Base-by-base conservation (phyloP, 2,888 invertebrate genomes). In the Cheilosia pagana region DNA sequence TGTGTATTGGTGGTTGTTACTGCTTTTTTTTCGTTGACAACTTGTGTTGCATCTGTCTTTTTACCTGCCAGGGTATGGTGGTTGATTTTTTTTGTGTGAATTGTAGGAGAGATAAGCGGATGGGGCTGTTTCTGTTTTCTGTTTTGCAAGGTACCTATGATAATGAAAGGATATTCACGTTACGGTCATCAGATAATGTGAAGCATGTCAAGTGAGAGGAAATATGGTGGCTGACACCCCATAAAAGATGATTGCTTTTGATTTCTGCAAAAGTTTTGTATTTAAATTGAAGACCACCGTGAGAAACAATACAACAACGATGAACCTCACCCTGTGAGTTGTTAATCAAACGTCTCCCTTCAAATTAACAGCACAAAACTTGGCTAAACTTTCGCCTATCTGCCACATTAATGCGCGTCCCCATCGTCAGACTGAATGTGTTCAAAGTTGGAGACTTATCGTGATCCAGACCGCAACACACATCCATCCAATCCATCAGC, bases 31-130 rank as follows among this genome's bases (percentile, higher is more conserved):
- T 41, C 43, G 31, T 53, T 60, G 59, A 52, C 62, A 63, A n/a
- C 55, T 21, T 62, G 35, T 53, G 60, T 71, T 45, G 63, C 21
- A 43, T 8, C 8, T 43, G 45, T 23, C 21, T 70, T 25, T 28
- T 50, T 60, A 50, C 70, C 52, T 62, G 62, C 74, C 50, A 75
- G 70, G 57, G 48, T 43, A 62, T 35, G 12, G 62, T 28, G 12
- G 41, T 8, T 7, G 43, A 31, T 39, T 19, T 19, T 65, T 52
- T 65, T 57, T 23, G 55, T 59, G 21, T 67, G 67, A 77, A 68
- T 82, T 78, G 67, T 81, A 71, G 25, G 67, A 72, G 53, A 53
- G 82, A 82, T 82, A 82, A 82, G 70, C 63, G 76, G 52, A 43
- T 65, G 52, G 50, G 23, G 25, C n/a, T 10, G 4, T 35, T 41